Percentiles rank a stretch among this genome's conserved stretches.
phyloP scores from a whole-genome alignment of 2,797 vertebrate species.

The Diplodus sargus region DNA sequence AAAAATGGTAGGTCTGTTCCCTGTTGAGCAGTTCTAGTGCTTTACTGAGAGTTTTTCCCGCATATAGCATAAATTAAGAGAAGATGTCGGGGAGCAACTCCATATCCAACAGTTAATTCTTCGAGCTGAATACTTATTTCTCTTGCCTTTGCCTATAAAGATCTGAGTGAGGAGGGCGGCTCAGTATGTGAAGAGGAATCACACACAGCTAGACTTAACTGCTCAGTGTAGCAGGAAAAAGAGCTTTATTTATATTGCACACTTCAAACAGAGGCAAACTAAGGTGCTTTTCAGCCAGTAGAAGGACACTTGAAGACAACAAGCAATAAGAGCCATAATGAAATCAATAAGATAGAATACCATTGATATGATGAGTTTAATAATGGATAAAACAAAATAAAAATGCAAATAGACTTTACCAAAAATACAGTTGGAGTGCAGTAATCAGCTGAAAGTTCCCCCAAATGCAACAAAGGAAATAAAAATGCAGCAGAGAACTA shows the following conservation, averaged over 20 bases:
- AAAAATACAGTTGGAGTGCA: neutral
- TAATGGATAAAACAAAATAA: neutral
- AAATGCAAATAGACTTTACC: neutral
- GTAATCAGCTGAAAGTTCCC: neutral
- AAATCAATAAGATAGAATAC: neutral
- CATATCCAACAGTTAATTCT: neutral
- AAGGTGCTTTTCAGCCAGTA: neutral
- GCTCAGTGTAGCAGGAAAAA: neutral
- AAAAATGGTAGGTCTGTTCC: neutral
- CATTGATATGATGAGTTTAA: neutral
- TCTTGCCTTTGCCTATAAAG: neutral
- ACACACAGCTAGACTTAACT: neutral
- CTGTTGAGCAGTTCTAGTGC: neutral
- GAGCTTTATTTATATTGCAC: neutral
- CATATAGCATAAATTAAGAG: neutral
- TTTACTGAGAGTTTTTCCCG: neutral
- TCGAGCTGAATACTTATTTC: neutral
- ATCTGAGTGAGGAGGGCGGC: neutral
- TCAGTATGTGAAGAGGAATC: neutral
- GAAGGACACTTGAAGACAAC: neutral
- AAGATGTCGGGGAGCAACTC: neutral
- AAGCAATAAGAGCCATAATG: neutral
- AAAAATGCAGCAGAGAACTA: neutral
- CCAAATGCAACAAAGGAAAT: too few relatives aligned
- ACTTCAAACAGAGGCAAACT: conserved; percentile 8